A percentile compares a stretch with the other conserved stretches of the same genome.
Evolutionary conservation across 2,113 vertebrate genomes (phyloP).

Genomic region (Apteryx mantelli): DNA sequence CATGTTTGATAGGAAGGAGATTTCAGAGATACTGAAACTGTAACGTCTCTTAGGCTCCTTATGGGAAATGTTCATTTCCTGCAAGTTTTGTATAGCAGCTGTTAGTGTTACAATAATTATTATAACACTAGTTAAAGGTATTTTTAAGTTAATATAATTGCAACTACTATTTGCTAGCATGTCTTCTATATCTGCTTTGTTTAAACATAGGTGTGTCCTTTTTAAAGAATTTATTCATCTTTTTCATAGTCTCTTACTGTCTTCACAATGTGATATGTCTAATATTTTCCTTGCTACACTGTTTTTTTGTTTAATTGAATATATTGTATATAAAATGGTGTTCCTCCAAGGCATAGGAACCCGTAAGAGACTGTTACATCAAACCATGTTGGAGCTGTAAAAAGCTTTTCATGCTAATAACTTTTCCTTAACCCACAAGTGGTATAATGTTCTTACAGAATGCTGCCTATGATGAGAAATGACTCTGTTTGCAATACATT

Average conservation of each 20-base stretch:
- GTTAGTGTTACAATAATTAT: neutral
- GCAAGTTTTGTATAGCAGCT: neutral
- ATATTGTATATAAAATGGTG: neutral
- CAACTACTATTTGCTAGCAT: neutral
- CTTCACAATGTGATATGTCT: neutral
- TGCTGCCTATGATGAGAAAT: neutral
- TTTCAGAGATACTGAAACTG: constrained; percentile 18
- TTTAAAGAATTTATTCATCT: neutral
- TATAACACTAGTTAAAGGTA: neutral
- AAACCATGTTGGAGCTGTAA: neutral
- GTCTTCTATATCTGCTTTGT: neutral
- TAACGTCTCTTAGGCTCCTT: neutral
- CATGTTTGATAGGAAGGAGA: neutral
- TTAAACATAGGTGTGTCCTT: neutral
- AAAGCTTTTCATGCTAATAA: neutral
- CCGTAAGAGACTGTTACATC: neutral
- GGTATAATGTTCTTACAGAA: neutral
- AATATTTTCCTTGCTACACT: neutral
- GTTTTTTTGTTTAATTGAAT: neutral
- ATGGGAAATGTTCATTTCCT: constrained; percentile 29
- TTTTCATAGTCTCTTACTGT: neutral
- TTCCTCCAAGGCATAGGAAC: neutral
- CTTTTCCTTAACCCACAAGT: neutral
- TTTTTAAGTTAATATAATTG: neutral
- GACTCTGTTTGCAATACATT: neutral